These are phyloP conservation scores for Corbicula japonica DNA, from an alignment of 2,888 invertebrate genomes.

Conservation along the genomic window DNA sequence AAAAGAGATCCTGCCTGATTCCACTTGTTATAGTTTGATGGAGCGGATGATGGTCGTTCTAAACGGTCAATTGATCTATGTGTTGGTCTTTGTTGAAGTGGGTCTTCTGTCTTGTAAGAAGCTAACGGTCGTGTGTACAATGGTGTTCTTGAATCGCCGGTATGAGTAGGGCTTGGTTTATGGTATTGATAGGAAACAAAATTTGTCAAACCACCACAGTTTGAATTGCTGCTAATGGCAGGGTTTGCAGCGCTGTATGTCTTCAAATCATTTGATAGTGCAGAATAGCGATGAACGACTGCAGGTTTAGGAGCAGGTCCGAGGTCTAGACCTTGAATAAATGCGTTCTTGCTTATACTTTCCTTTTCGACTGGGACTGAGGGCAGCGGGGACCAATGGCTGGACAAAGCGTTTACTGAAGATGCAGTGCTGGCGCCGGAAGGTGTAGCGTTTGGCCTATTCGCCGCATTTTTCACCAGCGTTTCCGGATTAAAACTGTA, in stretches of 20 bases:
- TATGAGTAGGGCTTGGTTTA: no score
- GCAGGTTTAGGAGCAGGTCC: constrained; percentile 15
- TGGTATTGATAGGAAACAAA: no score
- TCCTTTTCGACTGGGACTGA: constrained; percentile 26
- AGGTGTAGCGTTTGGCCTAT: background rate
- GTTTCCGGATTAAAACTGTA: constrained; percentile 57
- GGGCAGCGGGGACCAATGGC: no score
- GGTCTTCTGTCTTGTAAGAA: no score
- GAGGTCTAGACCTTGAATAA: constrained; percentile 46
- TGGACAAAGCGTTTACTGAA: no score
- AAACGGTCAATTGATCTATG: no score
- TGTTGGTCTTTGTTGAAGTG: no score
- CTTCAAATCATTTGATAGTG: background rate
- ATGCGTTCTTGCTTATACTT: constrained; percentile 43
- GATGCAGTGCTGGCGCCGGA: background rate
- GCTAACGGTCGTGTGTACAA: no score
- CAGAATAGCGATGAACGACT: background rate
- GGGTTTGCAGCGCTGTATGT: background rate
- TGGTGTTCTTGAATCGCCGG: no score
- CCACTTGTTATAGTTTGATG: background rate
- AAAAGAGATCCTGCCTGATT: background rate
- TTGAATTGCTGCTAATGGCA: background rate
- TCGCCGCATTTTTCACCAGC: constrained; percentile 12
- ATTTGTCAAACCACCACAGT: no score
- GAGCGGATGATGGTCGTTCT: constrained; percentile 14